Conservation (phyloP, 2,113 vertebrate genomes). For the Cavia aperea region DNA sequence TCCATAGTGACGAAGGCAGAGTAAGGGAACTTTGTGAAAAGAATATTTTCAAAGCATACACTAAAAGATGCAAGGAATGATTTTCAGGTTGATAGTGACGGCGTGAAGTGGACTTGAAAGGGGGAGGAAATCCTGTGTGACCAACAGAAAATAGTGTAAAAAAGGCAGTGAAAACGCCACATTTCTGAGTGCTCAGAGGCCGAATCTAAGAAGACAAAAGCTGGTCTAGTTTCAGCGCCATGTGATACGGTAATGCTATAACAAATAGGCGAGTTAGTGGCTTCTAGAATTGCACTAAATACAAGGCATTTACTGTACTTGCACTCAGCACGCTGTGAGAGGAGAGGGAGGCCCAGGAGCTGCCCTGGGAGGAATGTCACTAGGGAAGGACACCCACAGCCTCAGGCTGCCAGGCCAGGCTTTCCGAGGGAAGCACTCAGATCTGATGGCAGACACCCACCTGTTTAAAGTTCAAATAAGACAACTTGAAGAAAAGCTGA, state of each 20-base stretch:
- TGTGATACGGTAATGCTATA: fast-evolving
- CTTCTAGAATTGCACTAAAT: neutral
- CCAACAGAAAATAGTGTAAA: neutral
- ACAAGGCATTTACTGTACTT: neutral
- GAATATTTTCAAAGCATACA: neutral
- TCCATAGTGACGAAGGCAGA: neutral
- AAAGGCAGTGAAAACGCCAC: neutral
- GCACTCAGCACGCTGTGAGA: neutral
- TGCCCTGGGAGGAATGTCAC: neutral
- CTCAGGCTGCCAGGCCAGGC: neutral
- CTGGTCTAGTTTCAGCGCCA: neutral
- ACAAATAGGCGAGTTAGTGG: neutral
- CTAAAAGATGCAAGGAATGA: neutral
- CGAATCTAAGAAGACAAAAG: neutral
- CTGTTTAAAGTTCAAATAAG: slow-evolving; percentile 39
- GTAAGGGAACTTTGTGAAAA: neutral
- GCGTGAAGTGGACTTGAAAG: neutral
- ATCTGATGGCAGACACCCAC: slow-evolving; percentile 19
- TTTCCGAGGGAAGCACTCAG: neutral
- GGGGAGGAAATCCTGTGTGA: neutral
- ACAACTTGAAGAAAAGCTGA: slow-evolving; percentile 1
- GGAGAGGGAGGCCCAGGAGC: neutral
- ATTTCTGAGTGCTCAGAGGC: neutral
- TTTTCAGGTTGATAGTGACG: neutral
- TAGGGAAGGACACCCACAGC: neutral